Percentiles rank a stretch among this genome's conserved stretches.
phyloP scores from a whole-genome alignment of 1,140 invertebrate species.

The Nebria ingens region DNA sequence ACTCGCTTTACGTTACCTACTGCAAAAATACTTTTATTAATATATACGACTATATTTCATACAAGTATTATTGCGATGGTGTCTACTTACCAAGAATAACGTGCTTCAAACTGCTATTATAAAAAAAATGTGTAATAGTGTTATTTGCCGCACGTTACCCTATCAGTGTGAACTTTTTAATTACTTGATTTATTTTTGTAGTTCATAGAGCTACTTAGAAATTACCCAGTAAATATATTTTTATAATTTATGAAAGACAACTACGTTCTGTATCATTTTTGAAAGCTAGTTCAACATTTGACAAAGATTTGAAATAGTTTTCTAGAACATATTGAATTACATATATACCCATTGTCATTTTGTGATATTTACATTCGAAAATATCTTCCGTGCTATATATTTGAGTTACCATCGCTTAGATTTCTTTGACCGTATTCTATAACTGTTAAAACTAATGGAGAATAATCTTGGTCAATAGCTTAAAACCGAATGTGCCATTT shows the following conservation, averaged over 20 bases:
- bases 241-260: neutral
- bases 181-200: too few relatives aligned
- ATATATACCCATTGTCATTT: neutral
- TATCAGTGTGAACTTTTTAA: too few relatives aligned
- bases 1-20: neutral
- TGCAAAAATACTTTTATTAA: constrained; percentile 6
- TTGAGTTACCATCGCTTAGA: neutral
- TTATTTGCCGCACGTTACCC: neutral
- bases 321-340: neutral
- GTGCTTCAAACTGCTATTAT: neutral
- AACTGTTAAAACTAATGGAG: too few relatives aligned
- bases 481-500: neutral
- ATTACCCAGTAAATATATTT: too few relatives aligned
- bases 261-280: too few relatives aligned
- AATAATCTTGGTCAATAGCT: too few relatives aligned
- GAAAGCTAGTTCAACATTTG: too few relatives aligned
- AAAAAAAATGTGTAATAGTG: neutral
- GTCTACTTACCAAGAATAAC: neutral
- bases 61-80: constrained; percentile 1
- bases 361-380: neutral
- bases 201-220: too few relatives aligned
- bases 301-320: neutral
- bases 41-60: constrained; percentile 8
- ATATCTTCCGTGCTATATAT: neutral
- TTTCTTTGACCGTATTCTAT: too few relatives aligned